Conservation (phyloP, 2,113 vertebrate species). For the Hydrolagus affinis region DNA sequence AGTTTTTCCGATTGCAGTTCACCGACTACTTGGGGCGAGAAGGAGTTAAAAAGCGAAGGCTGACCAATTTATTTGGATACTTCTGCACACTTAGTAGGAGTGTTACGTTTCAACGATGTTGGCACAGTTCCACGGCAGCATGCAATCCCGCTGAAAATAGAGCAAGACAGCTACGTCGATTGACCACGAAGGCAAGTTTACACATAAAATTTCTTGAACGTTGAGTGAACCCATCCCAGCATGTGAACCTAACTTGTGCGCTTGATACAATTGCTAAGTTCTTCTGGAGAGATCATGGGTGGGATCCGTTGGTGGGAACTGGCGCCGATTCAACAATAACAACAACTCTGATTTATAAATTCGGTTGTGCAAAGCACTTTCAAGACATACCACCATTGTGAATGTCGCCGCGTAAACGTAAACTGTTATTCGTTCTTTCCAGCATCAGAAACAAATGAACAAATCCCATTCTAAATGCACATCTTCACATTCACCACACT, state of each 20-base stretch:
- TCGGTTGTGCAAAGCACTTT: too few relatives aligned
- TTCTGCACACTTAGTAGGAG: not conserved
- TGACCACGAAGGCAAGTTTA: not conserved
- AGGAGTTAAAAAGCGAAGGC: slow-evolving; percentile 4
- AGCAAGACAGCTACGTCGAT: not conserved
- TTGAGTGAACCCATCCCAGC: not conserved
- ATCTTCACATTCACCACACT: too few relatives aligned
- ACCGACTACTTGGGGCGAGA: not conserved
- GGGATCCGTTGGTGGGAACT: too few relatives aligned
- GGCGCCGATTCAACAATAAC: too few relatives aligned
- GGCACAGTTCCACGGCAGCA: not conserved
- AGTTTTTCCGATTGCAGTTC: too few relatives aligned
- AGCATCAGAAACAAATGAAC: too few relatives aligned
- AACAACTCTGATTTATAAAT: too few relatives aligned
- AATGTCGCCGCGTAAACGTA: too few relatives aligned
- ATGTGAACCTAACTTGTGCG: not conserved
- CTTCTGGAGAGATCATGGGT: too few relatives aligned
- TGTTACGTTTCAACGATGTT: slow-evolving; percentile 7
- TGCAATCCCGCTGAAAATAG: not conserved
- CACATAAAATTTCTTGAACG: not conserved
- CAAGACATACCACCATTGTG: not conserved
- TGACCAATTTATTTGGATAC: not conserved
- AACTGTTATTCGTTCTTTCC: too few relatives aligned
- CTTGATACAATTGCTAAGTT: not conserved
- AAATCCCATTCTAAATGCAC: too few relatives aligned